phyloP scores from a whole-genome alignment of 2,888 invertebrate genomes.

The Stictocephala bisonia region DNA sequence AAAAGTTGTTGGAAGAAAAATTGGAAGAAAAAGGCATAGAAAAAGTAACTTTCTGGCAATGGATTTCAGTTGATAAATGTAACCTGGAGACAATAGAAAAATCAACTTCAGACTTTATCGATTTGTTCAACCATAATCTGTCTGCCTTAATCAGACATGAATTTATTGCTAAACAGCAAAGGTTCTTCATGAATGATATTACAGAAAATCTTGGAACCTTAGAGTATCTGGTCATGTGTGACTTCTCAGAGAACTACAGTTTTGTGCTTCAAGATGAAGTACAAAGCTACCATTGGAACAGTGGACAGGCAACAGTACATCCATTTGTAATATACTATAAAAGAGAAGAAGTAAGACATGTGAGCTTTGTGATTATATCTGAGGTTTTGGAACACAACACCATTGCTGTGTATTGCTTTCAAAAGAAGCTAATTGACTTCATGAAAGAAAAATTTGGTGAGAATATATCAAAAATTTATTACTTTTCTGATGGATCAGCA shows the following conservation, averaged over 20 bases:
- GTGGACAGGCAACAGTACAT: too few relatives aligned
- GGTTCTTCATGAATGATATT: not conserved
- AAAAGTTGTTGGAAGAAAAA: not conserved
- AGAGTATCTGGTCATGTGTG: constrained; percentile 9
- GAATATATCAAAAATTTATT: constrained; percentile 16
- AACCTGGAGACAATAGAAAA: not conserved
- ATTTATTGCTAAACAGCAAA: constrained; percentile 12
- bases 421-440: too few relatives aligned
- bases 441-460: too few relatives aligned
- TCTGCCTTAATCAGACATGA: not conserved
- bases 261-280: constrained; percentile 43
- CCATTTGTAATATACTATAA: too few relatives aligned
- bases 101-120: constrained; percentile 1
- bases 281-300: constrained; percentile 38
- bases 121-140: not conserved
- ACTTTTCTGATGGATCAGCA: constrained; percentile 57
- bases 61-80: constrained; percentile 33
- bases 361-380: too few relatives aligned
- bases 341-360: too few relatives aligned
- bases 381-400: too few relatives aligned
- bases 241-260: constrained; percentile 43
- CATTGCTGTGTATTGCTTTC: too few relatives aligned
- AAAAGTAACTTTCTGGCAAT: not conserved
- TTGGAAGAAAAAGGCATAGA: constrained; percentile 24
- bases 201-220: constrained; percentile 19